Percentiles rank a stretch among this genome's conserved stretches.
Conservation (phyloP, 2,113 vertebrate genomes). For the Rissa tridactyla region DNA sequence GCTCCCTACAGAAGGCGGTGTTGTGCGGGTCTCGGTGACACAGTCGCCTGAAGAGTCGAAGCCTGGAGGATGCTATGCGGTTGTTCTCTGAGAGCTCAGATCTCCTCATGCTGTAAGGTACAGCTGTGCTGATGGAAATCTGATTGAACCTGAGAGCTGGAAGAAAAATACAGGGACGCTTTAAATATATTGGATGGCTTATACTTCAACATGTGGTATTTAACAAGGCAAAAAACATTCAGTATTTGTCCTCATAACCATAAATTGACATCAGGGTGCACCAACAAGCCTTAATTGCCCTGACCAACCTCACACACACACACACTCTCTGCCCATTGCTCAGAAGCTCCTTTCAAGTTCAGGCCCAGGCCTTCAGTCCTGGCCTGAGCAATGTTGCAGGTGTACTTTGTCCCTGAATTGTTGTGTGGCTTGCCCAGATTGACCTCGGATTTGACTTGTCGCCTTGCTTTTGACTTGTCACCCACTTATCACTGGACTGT, state of each 20-base stretch:
- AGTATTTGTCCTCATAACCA: not conserved
- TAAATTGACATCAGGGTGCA: not conserved
- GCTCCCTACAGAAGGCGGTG: constrained; percentile 58
- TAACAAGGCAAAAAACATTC: not conserved
- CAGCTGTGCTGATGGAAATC: constrained; percentile 56
- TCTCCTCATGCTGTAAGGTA: constrained; percentile 42
- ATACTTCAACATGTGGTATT: not conserved
- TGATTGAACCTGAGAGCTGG: constrained; percentile 57
- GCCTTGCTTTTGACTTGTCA: not conserved
- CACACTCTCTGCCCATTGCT: not conserved
- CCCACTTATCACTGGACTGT: not conserved
- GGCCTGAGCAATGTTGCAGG: not conserved
- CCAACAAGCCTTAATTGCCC: not conserved
- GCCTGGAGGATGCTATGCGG: not conserved
- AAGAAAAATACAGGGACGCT: not conserved
- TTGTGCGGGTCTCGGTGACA: constrained; percentile 30
- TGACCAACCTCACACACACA: not conserved
- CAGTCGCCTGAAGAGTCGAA: constrained; percentile 32
- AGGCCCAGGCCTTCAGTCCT: not conserved
- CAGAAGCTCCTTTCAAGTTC: not conserved
- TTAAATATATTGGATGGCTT: not conserved
- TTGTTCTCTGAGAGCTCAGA: not conserved
- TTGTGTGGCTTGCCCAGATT: not conserved
- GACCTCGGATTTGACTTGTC: not conserved
- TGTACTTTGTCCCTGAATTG: not conserved